Conservation (phyloP, 2,888 invertebrate species). For the Stenurella melanura region DNA sequence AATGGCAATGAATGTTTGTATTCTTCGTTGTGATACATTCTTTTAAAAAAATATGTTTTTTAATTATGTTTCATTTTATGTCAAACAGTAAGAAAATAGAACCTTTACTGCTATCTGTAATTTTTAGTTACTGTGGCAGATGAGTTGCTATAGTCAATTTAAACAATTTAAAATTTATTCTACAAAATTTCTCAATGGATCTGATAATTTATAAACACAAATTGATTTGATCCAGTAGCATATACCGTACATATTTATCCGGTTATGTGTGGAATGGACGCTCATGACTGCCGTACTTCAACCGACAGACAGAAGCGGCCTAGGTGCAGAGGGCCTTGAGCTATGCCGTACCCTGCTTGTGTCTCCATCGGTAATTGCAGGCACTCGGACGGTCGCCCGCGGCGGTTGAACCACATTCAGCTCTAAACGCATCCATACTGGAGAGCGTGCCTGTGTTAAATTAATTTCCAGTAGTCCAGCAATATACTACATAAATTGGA, state of each 20-base stretch:
- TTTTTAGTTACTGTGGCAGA: no score
- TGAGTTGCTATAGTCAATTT: no score
- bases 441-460: slow-evolving; percentile 20
- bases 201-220: no score
- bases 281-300: background rate
- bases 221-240: background rate
- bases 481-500: slow-evolving; percentile 3
- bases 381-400: slow-evolving; percentile 27
- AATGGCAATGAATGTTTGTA: no score
- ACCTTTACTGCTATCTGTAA: no score
- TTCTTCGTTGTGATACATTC: no score
- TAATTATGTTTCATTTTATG: no score
- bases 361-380: slow-evolving; percentile 33
- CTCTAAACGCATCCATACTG: slow-evolving; percentile 14
- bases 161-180: no score
- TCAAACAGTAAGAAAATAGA: no score
- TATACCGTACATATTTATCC: background rate
- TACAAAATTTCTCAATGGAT: no score
- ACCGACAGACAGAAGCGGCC: slow-evolving; percentile 5
- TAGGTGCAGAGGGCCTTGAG: slow-evolving; percentile 28
- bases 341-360: slow-evolving; percentile 26
- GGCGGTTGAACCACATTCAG: slow-evolving; percentile 9
- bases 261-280: background rate
- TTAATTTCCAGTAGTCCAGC: slow-evolving; percentile 22
- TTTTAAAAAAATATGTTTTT: no score